Conservation (phyloP, 2,888 invertebrate genomes). For the Sisyra terminalis region DNA sequence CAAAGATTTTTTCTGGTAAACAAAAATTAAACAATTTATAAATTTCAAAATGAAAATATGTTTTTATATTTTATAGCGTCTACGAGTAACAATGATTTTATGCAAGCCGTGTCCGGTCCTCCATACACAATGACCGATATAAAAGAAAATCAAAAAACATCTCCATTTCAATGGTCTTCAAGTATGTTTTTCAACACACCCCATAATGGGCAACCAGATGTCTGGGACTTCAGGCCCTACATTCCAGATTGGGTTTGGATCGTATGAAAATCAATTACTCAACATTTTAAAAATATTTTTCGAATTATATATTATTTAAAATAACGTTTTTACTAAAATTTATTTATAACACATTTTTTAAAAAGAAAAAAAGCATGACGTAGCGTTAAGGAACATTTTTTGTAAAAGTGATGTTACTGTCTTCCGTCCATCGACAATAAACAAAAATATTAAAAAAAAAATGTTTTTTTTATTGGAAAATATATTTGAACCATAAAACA, state of each 20-base stretch:
- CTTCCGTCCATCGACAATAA: slow-evolving; percentile 8
- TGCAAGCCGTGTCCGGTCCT: slow-evolving; percentile 25
- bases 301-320: background rate
- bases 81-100: slow-evolving; percentile 17
- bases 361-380: background rate
- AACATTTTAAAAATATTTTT: no score
- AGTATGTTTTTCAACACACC: slow-evolving; percentile 40
- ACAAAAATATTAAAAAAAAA: background rate
- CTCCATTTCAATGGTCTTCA: slow-evolving; percentile 56
- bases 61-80: slow-evolving; percentile 16
- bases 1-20: slow-evolving; percentile 33
- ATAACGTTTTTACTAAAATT: background rate
- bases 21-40: background rate
- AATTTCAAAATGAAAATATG: background rate
- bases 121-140: slow-evolving; percentile 18
- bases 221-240: slow-evolving; percentile 50
- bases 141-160: slow-evolving; percentile 12
- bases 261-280: slow-evolving; percentile 13
- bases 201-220: slow-evolving; percentile 58
- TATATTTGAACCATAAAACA: slow-evolving; percentile 10
- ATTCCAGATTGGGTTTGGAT: slow-evolving; percentile 42
- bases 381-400: slow-evolving; percentile 1
- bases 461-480: slow-evolving; percentile 1
- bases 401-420: slow-evolving; percentile 4
- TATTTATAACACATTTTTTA: slow-evolving; percentile 1